These are phyloP conservation scores for Ifrita kowaldi DNA, from an alignment of 2,113 vertebrate genomes.

Conservation along the genomic window DNA sequence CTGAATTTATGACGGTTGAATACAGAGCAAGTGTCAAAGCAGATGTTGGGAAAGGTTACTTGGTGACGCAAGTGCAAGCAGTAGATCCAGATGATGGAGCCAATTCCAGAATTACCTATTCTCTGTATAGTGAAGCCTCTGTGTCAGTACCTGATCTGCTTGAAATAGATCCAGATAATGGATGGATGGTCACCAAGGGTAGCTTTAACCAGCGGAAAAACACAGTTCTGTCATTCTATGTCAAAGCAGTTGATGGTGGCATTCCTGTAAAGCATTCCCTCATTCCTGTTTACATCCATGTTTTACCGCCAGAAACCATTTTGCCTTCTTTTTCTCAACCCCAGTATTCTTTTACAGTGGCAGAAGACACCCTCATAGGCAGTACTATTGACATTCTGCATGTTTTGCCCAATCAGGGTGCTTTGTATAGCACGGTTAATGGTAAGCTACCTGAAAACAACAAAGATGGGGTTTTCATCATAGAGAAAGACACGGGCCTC, in stretches of 20 bases:
- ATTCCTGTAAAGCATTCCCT: conserved; percentile 86
- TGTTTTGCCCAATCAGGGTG: conserved; percentile 74
- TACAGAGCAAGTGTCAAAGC: conserved; percentile 90
- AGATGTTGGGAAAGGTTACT: conserved; percentile 84
- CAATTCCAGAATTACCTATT: conserved; percentile 90
- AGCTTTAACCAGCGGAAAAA: conserved; percentile 87
- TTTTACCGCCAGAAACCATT: conserved; percentile 83
- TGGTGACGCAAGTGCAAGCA: conserved; percentile 92
- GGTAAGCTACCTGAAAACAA: conserved; percentile 88
- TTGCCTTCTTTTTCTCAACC: conserved; percentile 88
- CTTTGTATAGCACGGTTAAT: conserved; percentile 81
- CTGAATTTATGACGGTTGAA: conserved; percentile 83
- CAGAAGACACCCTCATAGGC: conserved; percentile 88
- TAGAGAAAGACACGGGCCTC: conserved; percentile 86
- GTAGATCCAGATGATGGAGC: conserved; percentile 86
- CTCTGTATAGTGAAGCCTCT: conserved; percentile 90
- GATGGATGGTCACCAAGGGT: conserved; percentile 96
- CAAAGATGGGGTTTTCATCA: conserved; percentile 82
- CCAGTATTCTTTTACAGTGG: conserved; percentile 85
- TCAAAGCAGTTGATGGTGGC: conserved; percentile 94
- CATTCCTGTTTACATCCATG: conserved; percentile 92
- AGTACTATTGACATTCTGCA: conserved; percentile 83
- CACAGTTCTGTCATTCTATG: conserved; percentile 92
- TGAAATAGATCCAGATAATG: conserved; percentile 95
- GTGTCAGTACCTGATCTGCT: conserved; percentile 87